These are phyloP conservation scores for Grallaria varia DNA, from an alignment of 2,113 vertebrate genomes.

Conservation along the genomic window DNA sequence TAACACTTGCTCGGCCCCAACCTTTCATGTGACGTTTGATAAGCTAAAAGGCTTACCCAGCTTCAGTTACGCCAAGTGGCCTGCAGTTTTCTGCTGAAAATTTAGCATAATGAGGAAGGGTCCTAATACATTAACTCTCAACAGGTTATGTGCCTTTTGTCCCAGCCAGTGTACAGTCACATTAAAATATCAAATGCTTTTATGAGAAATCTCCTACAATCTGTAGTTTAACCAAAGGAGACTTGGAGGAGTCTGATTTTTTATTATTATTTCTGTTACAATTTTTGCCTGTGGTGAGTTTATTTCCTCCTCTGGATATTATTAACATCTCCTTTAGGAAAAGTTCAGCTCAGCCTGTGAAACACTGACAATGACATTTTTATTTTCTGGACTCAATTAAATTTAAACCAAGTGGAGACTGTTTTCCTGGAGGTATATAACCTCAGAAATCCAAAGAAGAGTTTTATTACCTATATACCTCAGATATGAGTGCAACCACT, in stretches of 20 bases:
- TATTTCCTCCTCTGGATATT: not conserved
- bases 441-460: not conserved
- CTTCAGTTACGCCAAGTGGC: not conserved
- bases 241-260: not conserved
- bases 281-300: not conserved
- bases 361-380: conserved; percentile 1
- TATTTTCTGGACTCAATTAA: not conserved
- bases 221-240: not conserved
- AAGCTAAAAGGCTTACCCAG: not conserved
- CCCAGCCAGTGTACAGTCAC: not conserved
- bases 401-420: not conserved
- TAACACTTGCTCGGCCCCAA: conserved; percentile 8
- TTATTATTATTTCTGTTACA: not conserved
- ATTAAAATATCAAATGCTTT: not conserved
- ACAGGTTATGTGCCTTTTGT: not conserved
- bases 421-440: not conserved
- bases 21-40: not conserved
- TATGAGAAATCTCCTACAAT: not conserved
- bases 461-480: not conserved
- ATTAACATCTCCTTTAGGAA: not conserved
- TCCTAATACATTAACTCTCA: not conserved
- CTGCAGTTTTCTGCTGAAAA: not conserved
- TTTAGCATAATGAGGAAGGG: not conserved
- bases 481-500: not conserved
- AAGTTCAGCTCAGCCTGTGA: not conserved